A percentile compares a stretch with the other conserved stretches of the same genome.
Conservation (phyloP, 2,113 vertebrate species). For the Bambusicola thoracicus region DNA sequence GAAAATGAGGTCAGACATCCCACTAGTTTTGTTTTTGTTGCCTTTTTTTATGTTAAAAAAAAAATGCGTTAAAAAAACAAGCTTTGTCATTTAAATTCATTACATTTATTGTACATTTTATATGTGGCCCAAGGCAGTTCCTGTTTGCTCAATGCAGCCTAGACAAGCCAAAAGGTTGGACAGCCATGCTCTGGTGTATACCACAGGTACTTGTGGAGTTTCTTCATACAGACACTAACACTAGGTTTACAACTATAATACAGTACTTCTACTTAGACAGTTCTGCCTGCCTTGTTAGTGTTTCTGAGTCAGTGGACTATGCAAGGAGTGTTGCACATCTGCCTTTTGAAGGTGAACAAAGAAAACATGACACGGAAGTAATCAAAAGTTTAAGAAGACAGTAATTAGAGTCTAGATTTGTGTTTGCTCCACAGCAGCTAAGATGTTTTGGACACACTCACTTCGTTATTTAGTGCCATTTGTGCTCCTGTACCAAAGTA, state of each 20-base stretch:
- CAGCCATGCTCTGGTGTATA: neutral
- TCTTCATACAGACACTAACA: neutral
- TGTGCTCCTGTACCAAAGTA: neutral
- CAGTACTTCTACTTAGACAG: neutral
- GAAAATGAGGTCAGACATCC: too few relatives aligned
- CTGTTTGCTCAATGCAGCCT: too few relatives aligned
- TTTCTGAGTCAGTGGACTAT: neutral
- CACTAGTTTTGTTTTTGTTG: too few relatives aligned
- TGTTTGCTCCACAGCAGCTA: neutral
- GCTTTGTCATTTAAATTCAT: too few relatives aligned
- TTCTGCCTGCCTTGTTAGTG: neutral
- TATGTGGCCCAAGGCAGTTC: too few relatives aligned
- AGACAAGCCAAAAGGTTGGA: too few relatives aligned
- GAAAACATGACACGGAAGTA: neutral
- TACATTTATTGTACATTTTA: too few relatives aligned
- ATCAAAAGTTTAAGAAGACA: neutral
- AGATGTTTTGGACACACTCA: neutral
- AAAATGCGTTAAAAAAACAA: too few relatives aligned
- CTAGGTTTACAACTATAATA: neutral
- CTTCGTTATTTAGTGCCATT: neutral
- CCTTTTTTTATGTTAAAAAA: too few relatives aligned
- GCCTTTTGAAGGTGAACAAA: constrained; percentile 1
- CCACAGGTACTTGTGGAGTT: neutral
- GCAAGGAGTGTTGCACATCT: neutral
- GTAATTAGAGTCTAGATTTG: neutral